phyloP scores from a whole-genome alignment of 2,113 vertebrate species.

The Poeciliopsis occidentalis region DNA sequence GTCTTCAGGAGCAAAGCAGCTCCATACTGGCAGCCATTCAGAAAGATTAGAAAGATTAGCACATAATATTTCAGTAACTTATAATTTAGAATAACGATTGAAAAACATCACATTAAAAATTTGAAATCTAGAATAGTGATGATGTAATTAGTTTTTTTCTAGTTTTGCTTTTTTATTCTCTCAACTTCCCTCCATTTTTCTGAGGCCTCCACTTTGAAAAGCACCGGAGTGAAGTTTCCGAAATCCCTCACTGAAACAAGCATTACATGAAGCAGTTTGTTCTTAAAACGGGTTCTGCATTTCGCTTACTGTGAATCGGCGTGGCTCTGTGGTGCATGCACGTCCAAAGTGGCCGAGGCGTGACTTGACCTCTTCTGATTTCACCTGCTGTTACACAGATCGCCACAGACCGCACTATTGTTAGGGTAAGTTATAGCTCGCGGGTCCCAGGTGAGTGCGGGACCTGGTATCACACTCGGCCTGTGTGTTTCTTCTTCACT shows the following conservation, averaged over 20 bases:
- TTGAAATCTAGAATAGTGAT: too few species aligned
- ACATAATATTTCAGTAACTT: too few species aligned
- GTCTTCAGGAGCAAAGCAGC: too few species aligned
- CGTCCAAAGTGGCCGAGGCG: conserved; percentile 27
- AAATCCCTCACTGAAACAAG: neutral
- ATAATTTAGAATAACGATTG: too few species aligned
- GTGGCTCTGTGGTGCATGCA: conserved; percentile 17
- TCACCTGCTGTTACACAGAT: conserved; percentile 78
- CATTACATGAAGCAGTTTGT: neutral
- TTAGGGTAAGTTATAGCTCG: conserved; percentile 83
- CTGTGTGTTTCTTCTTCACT: conserved; percentile 71
- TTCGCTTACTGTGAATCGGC: conserved; percentile 3
- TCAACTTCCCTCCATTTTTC: too few species aligned
- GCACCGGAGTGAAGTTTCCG: neutral
- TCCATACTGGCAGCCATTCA: too few species aligned
- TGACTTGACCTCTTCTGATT: conserved; percentile 73
- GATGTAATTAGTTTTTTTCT: too few species aligned
- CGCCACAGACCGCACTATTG: conserved; percentile 79
- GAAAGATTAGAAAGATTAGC: too few species aligned
- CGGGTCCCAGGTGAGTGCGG: conserved; percentile 74
- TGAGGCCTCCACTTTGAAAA: too few species aligned
- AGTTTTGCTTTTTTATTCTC: too few species aligned
- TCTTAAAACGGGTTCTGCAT: neutral
- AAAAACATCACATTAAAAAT: too few species aligned
- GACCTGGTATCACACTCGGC: conserved; percentile 55